Evolutionary conservation across 1,140 invertebrate genomes (phyloP).

Genomic region (Atta colombica): DNA sequence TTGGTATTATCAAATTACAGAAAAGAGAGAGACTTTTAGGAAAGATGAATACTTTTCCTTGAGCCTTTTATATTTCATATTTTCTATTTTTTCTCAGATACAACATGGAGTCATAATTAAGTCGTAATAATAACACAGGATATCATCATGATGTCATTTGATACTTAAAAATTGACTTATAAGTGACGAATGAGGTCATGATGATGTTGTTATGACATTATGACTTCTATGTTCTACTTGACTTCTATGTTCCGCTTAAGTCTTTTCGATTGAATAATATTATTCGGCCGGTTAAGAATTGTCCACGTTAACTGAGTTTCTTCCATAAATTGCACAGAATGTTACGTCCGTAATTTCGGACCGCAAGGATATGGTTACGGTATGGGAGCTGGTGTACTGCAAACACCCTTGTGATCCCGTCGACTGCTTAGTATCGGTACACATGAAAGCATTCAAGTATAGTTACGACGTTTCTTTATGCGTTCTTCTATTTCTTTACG

Average conservation of each 20-base stretch:
- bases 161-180: too few species aligned
- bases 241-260: background rate
- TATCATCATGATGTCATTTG: too few species aligned
- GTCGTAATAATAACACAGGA: too few species aligned
- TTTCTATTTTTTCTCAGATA: background rate
- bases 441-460: constrained; percentile 39
- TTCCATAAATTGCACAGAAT: constrained; percentile 74
- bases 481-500: constrained; percentile 1
- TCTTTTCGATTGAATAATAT: background rate
- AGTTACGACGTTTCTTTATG: constrained; percentile 29
- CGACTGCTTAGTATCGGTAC: constrained; percentile 24
- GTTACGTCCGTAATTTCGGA: constrained; percentile 83
- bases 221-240: too few species aligned
- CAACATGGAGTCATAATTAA: too few species aligned
- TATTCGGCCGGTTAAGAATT: background rate
- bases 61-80: background rate
- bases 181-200: too few species aligned
- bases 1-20: constrained; percentile 76
- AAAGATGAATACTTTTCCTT: background rate
- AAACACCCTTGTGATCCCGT: constrained; percentile 80
- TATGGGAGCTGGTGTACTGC: constrained; percentile 78
- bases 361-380: constrained; percentile 83
- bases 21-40: background rate
- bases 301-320: constrained; percentile 19
- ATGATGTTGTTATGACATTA: too few species aligned